Percentiles rank a stretch among this genome's conserved stretches.
These are phyloP conservation scores for Octomys mimax DNA, from an alignment of 2,797 vertebrate species.

Conservation along the genomic window DNA sequence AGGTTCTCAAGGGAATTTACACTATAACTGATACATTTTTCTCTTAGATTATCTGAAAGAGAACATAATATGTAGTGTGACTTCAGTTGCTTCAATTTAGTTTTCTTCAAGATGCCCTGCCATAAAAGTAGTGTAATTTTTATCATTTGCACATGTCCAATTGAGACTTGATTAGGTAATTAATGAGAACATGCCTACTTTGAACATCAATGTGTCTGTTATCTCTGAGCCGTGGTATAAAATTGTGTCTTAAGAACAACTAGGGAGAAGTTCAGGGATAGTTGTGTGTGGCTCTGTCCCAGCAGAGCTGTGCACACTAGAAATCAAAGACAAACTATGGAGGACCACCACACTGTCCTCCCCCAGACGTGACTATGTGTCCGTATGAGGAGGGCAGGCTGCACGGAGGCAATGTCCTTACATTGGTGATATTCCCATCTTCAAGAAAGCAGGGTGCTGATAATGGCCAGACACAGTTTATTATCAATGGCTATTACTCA, in stretches of 20 bases:
- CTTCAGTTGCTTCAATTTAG: not conserved
- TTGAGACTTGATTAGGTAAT: not conserved
- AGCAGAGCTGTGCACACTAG: not conserved
- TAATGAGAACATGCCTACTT: not conserved
- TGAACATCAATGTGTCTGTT: not conserved
- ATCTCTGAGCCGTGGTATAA: not conserved
- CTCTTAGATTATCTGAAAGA: constrained; percentile 31
- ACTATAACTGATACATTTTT: constrained; percentile 52
- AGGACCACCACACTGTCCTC: not conserved
- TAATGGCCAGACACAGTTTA: not conserved
- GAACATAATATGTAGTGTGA: not conserved
- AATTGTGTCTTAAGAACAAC: not conserved
- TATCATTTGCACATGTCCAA: not conserved
- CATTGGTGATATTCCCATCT: not conserved
- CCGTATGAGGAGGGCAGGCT: not conserved
- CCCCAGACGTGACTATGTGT: not conserved
- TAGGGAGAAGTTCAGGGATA: not conserved
- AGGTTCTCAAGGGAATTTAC: constrained; percentile 20
- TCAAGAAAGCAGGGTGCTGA: not conserved
- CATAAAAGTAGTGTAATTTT: not conserved
- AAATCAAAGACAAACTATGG: not conserved
- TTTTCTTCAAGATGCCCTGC: not conserved
- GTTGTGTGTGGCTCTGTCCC: not conserved
- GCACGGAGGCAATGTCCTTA: not conserved
- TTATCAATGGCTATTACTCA: not conserved